A percentile compares a stretch with the other conserved stretches of the same genome.
Conservation (phyloP, 1,140 invertebrate genomes). For the Hermatobates lingyangjiaoensis region DNA sequence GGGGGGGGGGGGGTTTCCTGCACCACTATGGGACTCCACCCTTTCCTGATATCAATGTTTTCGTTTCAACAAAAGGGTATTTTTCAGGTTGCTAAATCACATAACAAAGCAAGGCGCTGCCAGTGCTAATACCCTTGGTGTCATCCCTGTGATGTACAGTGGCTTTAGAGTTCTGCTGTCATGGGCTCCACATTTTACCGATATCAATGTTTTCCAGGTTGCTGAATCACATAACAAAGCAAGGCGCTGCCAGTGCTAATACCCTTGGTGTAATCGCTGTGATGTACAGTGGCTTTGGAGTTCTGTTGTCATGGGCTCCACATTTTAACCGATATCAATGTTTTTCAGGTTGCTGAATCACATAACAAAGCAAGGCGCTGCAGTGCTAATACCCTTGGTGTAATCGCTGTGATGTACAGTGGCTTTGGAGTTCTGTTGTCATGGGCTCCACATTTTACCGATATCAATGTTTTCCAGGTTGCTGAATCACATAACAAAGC, state of each 20-base stretch:
- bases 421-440: constrained; percentile 72
- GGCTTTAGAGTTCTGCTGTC: constrained; percentile 72
- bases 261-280: constrained; percentile 75
- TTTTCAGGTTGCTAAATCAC: constrained; percentile 66
- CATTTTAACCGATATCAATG: too few relatives aligned
- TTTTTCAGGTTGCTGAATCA: constrained; percentile 64
- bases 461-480: constrained; percentile 33
- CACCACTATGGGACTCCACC: too few relatives aligned
- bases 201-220: constrained; percentile 33
- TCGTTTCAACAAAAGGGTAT: too few relatives aligned
- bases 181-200: constrained; percentile 30
- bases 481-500: constrained; percentile 85
- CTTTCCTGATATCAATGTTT: too few relatives aligned
- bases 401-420: constrained; percentile 80
- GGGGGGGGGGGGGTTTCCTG: too few relatives aligned
- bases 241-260: constrained; percentile 75
- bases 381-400: constrained; percentile 77
- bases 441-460: constrained; percentile 31
- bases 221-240: constrained; percentile 85
- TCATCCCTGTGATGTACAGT: constrained; percentile 81
- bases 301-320: constrained; percentile 56
- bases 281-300: constrained; percentile 82
- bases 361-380: constrained; percentile 80
- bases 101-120: constrained; percentile 83
- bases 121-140: constrained; percentile 72